Evolutionary conservation across 2,888 invertebrate genomes (phyloP), one percentile per base, ranked within the genome.

Genomic region (Trachelus stipa): DNA sequence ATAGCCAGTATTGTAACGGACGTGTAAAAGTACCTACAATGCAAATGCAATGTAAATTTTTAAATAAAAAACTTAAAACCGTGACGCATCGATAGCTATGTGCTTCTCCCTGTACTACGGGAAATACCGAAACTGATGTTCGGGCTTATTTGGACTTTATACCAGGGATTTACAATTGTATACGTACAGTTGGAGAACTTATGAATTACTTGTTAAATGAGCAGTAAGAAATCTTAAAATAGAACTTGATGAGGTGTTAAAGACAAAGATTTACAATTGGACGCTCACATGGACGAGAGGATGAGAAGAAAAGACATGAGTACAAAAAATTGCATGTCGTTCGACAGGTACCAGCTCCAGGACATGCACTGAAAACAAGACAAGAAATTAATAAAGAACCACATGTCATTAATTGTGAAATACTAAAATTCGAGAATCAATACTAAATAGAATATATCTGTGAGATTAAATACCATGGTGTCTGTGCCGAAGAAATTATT

Each of bases 301-400:
- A 92, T 85, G 4, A 93, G 80, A 40, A 93, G 80, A 69, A 92
- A 85, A 0, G 88, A 83, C 71, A 88, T 88, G 75, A 92, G 88
- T 6, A 88, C 77, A 82, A 92, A 93, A 79, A 92, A 92, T 82
- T 93, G 93, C 88, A 92, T 93, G 81, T 93, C 93, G 33, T 90
- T 89, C 35, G 93, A 91, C 34, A 93, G 84, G 81, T 93, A 93
- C 92, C 92, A 93, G 73, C 92, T 92, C 93, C 93, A 93, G 30
- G 91, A 90, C 81, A 93, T 83, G 77, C 93, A 93, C 92, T 91
- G 83, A 12, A 82, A 85, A 37, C 15, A 40, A 78, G 34, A 75
- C 1, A 56, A 23, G 6, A 4, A 33, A 37, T 34, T 23, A 34
- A n/a, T 74, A 12, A 74, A n/a, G 11, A 74, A 35, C 37, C 12